A percentile compares a stretch with the other conserved stretches of the same genome.
Evolutionary conservation across 2,797 vertebrate genomes (phyloP).

Genomic region (Zalophus californianus): DNA sequence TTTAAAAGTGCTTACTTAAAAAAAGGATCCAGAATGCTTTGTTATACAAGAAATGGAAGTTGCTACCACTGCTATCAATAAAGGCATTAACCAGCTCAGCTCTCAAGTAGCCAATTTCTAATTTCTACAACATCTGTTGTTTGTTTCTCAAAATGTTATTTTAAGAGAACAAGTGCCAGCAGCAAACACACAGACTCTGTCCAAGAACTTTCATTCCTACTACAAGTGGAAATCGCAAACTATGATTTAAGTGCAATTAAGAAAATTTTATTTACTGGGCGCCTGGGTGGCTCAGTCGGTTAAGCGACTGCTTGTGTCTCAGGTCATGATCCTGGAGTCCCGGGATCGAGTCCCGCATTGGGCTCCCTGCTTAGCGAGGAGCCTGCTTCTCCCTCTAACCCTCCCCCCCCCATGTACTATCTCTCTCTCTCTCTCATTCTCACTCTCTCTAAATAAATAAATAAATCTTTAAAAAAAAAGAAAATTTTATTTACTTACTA

Average conservation of each 20-base stretch:
- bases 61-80: neutral
- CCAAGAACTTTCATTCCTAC: neutral
- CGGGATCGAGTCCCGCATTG: too few relatives aligned
- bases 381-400: too few relatives aligned
- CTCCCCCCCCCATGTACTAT: too few relatives aligned
- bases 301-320: too few relatives aligned
- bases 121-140: slow-evolving; percentile 46
- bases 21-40: neutral
- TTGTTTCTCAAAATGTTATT: slow-evolving; percentile 62
- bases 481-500: neutral
- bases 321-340: too few relatives aligned
- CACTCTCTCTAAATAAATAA: too few relatives aligned
- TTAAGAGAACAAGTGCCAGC: neutral
- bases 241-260: neutral
- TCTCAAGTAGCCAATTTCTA: slow-evolving; percentile 47
- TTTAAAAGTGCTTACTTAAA: slow-evolving; percentile 8
- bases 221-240: neutral
- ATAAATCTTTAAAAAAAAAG: neutral
- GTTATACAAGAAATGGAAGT: neutral
- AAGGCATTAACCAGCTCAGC: neutral
- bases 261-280: neutral
- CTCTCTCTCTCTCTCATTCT: too few relatives aligned
- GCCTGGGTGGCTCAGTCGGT: too few relatives aligned
- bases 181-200: neutral
- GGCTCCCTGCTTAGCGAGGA: too few relatives aligned